phyloP scores from a whole-genome alignment of 2,888 invertebrate genomes.

The Eretmocerus hayati region DNA sequence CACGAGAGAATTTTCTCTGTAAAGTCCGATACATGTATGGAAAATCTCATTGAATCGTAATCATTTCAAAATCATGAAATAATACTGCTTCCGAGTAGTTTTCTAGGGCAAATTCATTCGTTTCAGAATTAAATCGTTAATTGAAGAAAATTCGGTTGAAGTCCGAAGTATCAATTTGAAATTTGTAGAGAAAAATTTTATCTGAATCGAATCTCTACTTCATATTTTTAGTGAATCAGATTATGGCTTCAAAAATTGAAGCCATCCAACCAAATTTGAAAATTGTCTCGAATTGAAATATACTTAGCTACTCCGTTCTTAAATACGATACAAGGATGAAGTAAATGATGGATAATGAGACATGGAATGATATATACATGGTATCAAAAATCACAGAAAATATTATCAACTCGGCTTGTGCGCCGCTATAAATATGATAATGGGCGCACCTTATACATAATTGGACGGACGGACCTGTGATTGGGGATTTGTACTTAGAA shows the following conservation, averaged over 20 bases:
- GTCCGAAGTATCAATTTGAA: too few species aligned
- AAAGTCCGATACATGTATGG: neutral
- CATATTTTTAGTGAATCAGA: too few species aligned
- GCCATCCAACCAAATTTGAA: too few species aligned
- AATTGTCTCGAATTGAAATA: too few species aligned
- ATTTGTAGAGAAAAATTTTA: too few species aligned
- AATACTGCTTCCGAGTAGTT: too few species aligned
- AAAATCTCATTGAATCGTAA: neutral
- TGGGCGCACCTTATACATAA: slow-evolving; percentile 14
- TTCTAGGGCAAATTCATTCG: too few species aligned
- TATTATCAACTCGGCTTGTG: slow-evolving; percentile 5
- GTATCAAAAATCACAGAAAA: slow-evolving; percentile 10
- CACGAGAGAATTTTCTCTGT: neutral
- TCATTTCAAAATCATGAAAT: neutral
- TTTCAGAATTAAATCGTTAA: neutral
- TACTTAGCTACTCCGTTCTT: too few species aligned
- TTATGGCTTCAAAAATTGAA: too few species aligned
- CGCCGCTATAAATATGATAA: slow-evolving; percentile 5
- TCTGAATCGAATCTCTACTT: neutral
- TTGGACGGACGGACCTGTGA: slow-evolving; percentile 23
- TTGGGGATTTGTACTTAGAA: slow-evolving; percentile 16
- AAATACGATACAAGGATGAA: too few species aligned
- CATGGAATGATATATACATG: too few species aligned
- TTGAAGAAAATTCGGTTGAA: neutral
- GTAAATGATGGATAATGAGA: too few species aligned